These are phyloP conservation scores for Euura lappo DNA, from an alignment of 1,140 invertebrate species.

Conservation along the genomic window DNA sequence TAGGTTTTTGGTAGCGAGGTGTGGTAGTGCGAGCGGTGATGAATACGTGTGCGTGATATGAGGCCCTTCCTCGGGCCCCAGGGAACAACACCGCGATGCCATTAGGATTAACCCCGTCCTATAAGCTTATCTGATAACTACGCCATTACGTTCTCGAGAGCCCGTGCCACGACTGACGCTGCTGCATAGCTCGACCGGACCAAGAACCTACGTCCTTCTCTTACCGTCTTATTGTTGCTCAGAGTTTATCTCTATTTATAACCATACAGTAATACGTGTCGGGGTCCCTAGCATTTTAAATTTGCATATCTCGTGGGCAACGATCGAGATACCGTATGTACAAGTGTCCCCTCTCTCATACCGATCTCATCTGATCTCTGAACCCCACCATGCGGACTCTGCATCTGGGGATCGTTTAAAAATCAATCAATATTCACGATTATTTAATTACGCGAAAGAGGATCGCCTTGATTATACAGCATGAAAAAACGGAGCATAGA, in stretches of 20 bases:
- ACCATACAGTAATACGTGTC: constrained; percentile 25
- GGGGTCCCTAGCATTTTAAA: constrained; percentile 23
- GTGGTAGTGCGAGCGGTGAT: too few species aligned
- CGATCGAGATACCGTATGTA: constrained; percentile 30
- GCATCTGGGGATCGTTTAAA: constrained; percentile 30
- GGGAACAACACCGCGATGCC: constrained; percentile 47
- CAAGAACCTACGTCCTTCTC: neutral
- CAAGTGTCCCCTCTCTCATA: constrained; percentile 30
- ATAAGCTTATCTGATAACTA: constrained; percentile 58
- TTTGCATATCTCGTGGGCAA: constrained; percentile 36
- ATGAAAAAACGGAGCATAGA: too few species aligned
- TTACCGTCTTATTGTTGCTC: constrained; percentile 32
- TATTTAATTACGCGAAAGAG: too few species aligned
- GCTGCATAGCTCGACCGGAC: too few species aligned
- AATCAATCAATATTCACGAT: constrained; percentile 27
- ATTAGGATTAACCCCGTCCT: constrained; percentile 57
- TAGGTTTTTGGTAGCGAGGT: too few species aligned
- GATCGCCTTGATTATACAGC: too few species aligned
- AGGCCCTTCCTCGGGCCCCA: neutral
- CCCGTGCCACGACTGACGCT: constrained; percentile 22
- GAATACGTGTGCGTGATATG: too few species aligned
- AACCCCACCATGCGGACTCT: neutral
- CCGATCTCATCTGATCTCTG: constrained; percentile 25
- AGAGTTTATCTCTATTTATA: constrained; percentile 40
- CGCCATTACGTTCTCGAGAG: constrained; percentile 47